Percentiles rank a stretch among this genome's conserved stretches.
Conservation (phyloP, 2,888 invertebrate species). For the Drosophila paranaensis region DNA sequence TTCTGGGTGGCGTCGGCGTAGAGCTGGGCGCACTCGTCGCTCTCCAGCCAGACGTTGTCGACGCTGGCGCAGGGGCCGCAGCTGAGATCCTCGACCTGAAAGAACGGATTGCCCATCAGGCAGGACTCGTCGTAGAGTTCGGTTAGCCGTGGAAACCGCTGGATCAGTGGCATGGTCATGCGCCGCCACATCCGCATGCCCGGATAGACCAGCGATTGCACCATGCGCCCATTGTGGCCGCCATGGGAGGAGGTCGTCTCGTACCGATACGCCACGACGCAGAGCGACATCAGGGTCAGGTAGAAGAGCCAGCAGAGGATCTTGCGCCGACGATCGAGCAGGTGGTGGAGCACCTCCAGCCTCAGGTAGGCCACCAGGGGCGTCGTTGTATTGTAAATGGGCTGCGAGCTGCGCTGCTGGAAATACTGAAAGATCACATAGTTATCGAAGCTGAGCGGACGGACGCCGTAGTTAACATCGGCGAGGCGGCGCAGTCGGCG, state of each 20-base stretch:
- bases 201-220: slow-evolving; percentile 91
- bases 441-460: slow-evolving; percentile 87
- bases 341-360: slow-evolving; percentile 84
- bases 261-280: slow-evolving; percentile 80
- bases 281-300: slow-evolving; percentile 77
- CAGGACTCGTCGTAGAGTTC: slow-evolving; percentile 94
- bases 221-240: slow-evolving; percentile 51
- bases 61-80: slow-evolving; percentile 93
- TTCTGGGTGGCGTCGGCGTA: slow-evolving; percentile 11
- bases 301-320: slow-evolving; percentile 83
- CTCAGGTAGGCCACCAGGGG: slow-evolving; percentile 83
- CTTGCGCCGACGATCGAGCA: slow-evolving; percentile 83
- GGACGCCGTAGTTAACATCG: slow-evolving; percentile 86
- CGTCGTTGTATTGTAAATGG: slow-evolving; percentile 40
- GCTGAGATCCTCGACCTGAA: slow-evolving; percentile 92
- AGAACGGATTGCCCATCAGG: slow-evolving; percentile 93
- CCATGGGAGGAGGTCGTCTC: slow-evolving; percentile 66
- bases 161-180: slow-evolving; percentile 91
- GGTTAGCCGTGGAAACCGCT: slow-evolving; percentile 89
- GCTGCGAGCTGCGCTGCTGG: slow-evolving; percentile 68
- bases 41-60: slow-evolving; percentile 86
- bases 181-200: slow-evolving; percentile 90
- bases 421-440: slow-evolving; percentile 87
- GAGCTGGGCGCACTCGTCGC: slow-evolving; percentile 54
- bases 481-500: slow-evolving; percentile 87